Base-by-base conservation (phyloP, 2,797 vertebrate species). In the Amblyopsis hoosieri region DNA sequence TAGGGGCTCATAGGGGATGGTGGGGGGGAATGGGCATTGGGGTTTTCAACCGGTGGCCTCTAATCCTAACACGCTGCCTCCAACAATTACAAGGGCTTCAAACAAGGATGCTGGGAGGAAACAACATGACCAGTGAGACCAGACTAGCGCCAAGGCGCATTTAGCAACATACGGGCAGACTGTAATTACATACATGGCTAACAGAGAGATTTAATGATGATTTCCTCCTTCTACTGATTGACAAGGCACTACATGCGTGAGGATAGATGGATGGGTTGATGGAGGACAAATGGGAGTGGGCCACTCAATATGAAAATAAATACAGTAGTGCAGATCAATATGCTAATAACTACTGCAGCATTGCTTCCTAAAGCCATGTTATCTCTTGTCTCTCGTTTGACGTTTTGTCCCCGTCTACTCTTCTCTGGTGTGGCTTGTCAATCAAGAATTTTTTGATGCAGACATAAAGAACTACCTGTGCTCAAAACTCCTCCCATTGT, bases 161-260 rank as follows among this genome's bases (percentile, higher is more conserved):
- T 92, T 92, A 93, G 92, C 90, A 91, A 91, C 92, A 91, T 91
- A 87, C 90, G 86, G 90, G 87, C 91, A 91, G 92, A 92, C 92
- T 94, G 86, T 93, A 94, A 94, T 94, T 94, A 93, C 89, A 93
- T 91, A 80, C 89, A 89, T 90, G 91, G 92, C 88, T 86, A 90
- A 90, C 91, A 90, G 88, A 88, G 87, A 92, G 85, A 92, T 93
- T 93, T 93, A 91, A 93, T 92, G 90, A 90, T 88, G 92, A 91
- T 92, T 89, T 86, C 86, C 89, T 88, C 72, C 81, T 75, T 71
- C 76, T 53, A 76, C 84, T 93, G 93, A 94, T 93, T 93, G 92
- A 93, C 93, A 94, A 90, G 90, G 86, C 81, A 85, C 82, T 42
- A 29, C 81, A 66, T 54, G 60, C 37, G 23, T 68, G 33, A 63